These are phyloP conservation scores for Pseudomyrmex cubaensis DNA, from an alignment of 1,140 invertebrate genomes.

Conservation along the genomic window DNA sequence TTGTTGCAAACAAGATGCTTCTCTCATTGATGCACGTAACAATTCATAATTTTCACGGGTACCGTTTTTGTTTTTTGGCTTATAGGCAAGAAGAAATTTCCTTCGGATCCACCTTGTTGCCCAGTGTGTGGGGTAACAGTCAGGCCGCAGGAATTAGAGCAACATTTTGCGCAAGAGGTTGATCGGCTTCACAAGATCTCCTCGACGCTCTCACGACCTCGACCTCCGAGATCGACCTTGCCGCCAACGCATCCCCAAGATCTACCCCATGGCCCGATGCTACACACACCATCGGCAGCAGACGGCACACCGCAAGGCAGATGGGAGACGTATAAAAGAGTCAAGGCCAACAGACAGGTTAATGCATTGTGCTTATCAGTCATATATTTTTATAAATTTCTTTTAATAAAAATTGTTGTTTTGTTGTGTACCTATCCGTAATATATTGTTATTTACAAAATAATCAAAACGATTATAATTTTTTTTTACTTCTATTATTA, in stretches of 20 bases:
- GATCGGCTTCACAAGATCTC: slow-evolving; percentile 90
- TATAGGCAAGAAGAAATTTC: slow-evolving; percentile 85
- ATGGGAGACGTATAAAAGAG: slow-evolving; percentile 94
- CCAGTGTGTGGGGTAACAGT: slow-evolving; percentile 93
- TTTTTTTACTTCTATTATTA: no score
- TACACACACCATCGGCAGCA: slow-evolving; percentile 85
- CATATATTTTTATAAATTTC: background rate
- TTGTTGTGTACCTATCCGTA: no score
- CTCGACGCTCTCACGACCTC: slow-evolving; percentile 82
- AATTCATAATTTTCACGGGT: no score
- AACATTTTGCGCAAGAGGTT: slow-evolving; percentile 91
- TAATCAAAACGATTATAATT: no score
- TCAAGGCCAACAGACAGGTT: slow-evolving; percentile 92
- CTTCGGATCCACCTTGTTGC: slow-evolving; percentile 89
- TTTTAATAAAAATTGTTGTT: background rate
- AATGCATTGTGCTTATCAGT: slow-evolving; percentile 71
- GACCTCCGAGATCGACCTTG: slow-evolving; percentile 83
- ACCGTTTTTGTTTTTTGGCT: slow-evolving; percentile 26
- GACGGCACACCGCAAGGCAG: slow-evolving; percentile 89
- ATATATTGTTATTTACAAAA: no score
- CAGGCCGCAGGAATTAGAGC: slow-evolving; percentile 90
- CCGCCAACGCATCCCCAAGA: slow-evolving; percentile 84
- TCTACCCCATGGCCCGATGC: slow-evolving; percentile 83
- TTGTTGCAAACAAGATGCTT: background rate
- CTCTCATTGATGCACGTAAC: background rate